Base-by-base conservation (phyloP, 2,888 invertebrate species). In the Drosophila parthenogenetica region DNA sequence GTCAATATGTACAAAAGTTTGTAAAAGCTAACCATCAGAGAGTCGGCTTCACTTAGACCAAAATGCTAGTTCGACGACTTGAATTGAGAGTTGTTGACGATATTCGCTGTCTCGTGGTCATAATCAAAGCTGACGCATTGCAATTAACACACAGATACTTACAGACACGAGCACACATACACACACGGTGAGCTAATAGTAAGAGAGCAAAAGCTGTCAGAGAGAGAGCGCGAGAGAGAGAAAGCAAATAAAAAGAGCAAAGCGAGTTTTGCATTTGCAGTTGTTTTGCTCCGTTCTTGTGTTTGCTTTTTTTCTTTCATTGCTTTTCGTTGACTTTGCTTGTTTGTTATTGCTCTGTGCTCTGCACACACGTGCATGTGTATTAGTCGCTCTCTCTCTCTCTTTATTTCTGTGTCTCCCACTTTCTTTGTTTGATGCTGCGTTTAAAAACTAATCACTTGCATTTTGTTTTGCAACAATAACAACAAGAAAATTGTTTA, bases 51-150 rank as follows among this genome's bases (percentile, higher is more conserved):
- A 49, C 57, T 25, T 32, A 63, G 35, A 55, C 35, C 14, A 50
- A 40, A 48, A 7, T 5, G 43, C 19, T 59, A 42, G 49, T 29
- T 29, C 29, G 29, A 29, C 29, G 29, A 50, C 49, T 61, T 61
- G 39, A 37, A 39, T 35, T 49, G 19, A 22, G 11, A 35, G 35
- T 48, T 57, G 49, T 42, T 54, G 53, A 42, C 51, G 39, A 51
- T 50, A 42, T 37, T 39, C 22, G 22, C 39, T 48, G 60, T 77
- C 63, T 69, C 54, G 70, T 65, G 71, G 68, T 68, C 60, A 51
- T 60, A 81, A 74, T 80, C 81, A 81, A 65, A 80, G 77, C 73
- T 59, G 69, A 74, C 67, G 84, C 84, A 81, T 65, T 83, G 81
- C 66, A 83, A 80, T 74, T 77, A 80, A 67, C 73, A 77, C 70